Evolutionary conservation across 2,797 vertebrate species (phyloP).

Genomic region (Uromys caudimaculatus): DNA sequence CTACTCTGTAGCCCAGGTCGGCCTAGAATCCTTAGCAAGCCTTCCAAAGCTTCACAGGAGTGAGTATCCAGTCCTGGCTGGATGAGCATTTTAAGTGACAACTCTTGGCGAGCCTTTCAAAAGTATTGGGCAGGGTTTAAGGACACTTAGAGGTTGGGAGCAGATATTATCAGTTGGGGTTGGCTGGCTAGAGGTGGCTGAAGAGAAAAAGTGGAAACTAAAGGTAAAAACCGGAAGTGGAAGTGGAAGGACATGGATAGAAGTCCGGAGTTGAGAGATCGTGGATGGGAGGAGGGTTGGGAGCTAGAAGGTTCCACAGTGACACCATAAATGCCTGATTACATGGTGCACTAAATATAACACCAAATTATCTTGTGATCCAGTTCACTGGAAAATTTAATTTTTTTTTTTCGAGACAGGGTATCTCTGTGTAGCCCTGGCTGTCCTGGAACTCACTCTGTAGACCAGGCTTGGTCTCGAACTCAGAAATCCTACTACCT

Average conservation of each 20-base stretch:
- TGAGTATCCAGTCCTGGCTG: neutral
- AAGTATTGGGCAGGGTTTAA: neutral
- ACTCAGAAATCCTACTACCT: no score
- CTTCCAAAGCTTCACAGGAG: neutral
- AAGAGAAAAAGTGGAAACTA: neutral
- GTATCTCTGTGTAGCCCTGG: no score
- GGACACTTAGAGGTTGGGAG: neutral
- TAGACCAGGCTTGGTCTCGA: no score
- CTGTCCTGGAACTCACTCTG: no score
- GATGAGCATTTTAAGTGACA: neutral
- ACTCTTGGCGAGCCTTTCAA: neutral
- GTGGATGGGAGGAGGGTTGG: no score
- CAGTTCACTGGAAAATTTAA: neutral
- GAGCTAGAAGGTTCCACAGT: neutral
- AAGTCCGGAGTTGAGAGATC: neutral
- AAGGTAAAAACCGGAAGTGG: neutral
- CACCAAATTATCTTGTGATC: neutral
- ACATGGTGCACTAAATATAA: neutral
- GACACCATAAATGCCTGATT: neutral
- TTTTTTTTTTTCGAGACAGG: no score
- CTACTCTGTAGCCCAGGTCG: neutral
- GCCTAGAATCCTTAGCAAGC: neutral
- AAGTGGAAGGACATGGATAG: neutral
- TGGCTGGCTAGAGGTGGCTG: neutral
- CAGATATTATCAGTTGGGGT: neutral